phyloP scores from a whole-genome alignment of 1,140 invertebrate species.

The Pseudomyrmex pallidus region DNA sequence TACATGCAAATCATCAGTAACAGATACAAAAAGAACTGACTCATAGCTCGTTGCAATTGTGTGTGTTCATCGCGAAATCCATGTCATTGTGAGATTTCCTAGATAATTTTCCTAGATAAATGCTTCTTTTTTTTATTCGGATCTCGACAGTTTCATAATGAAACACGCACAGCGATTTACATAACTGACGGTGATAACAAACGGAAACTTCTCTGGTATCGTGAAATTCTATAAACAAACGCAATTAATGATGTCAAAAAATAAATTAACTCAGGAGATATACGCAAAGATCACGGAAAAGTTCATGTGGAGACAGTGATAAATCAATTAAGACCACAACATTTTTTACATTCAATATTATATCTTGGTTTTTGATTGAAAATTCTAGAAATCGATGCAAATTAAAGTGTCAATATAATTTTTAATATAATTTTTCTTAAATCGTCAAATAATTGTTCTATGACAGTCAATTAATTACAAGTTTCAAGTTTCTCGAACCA shows the following conservation, averaged over 20 bases:
- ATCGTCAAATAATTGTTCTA: neutral
- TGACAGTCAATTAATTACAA: too few relatives aligned
- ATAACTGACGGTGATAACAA: constrained; percentile 6
- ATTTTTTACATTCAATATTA: neutral
- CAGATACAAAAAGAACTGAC: constrained; percentile 17
- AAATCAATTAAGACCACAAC: constrained; percentile 10
- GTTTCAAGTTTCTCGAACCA: neutral
- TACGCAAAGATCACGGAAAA: neutral
- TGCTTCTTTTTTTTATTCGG: neutral
- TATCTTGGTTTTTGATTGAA: neutral
- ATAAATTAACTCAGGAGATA: constrained; percentile 2
- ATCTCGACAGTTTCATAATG: neutral
- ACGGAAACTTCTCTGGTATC: neutral
- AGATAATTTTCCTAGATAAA: constrained; percentile 49
- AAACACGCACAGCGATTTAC: neutral
- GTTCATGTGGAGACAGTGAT: neutral
- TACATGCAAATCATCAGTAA: constrained; percentile 5
- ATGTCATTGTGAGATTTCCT: constrained; percentile 26
- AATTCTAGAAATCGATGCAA: neutral
- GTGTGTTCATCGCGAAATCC: constrained; percentile 10
- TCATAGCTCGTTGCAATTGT: constrained; percentile 6
- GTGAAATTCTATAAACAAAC: constrained; percentile 2
- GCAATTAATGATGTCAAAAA: constrained; percentile 17
- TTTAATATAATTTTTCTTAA: neutral
- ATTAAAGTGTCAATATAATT: neutral